Evolutionary conservation across 1,140 invertebrate species (phyloP).

Genomic region (Heliconius hewitsoni): DNA sequence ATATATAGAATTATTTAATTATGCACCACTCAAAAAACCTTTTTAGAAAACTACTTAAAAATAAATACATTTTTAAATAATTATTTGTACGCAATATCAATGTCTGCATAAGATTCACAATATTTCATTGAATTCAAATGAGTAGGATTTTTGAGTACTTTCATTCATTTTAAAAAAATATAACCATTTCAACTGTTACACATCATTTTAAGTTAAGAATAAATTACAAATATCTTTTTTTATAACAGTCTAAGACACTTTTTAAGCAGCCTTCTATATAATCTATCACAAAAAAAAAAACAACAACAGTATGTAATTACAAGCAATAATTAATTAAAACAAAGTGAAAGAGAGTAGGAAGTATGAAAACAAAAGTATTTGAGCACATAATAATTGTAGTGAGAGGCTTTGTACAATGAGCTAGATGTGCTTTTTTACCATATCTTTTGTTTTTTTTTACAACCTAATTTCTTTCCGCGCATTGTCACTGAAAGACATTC

Average conservation of each 20-base stretch:
- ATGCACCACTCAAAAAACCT: not conserved
- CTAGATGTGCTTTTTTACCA: slow-evolving; percentile 43
- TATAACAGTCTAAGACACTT: not conserved
- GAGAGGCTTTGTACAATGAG: slow-evolving; percentile 49
- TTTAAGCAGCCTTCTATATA: not conserved
- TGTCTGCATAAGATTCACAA: no score
- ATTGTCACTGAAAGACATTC: slow-evolving; percentile 40
- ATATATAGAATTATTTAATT: not conserved
- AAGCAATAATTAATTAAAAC: slow-evolving; percentile 31
- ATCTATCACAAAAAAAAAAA: not conserved
- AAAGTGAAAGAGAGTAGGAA: slow-evolving; percentile 52
- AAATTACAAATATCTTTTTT: not conserved
- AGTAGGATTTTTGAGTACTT: no score
- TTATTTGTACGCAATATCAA: no score
- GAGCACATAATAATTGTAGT: slow-evolving; percentile 45
- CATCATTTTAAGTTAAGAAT: no score
- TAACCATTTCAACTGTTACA: not conserved
- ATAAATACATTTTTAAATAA: no score
- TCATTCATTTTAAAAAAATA: not conserved
- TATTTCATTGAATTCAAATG: no score
- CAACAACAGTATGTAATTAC: not conserved
- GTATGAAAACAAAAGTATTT: slow-evolving; percentile 53
- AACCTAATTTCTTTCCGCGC: slow-evolving; percentile 42
- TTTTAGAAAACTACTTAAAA: no score
- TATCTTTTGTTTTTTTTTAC: slow-evolving; percentile 35